A percentile compares a stretch with the other conserved stretches of the same genome.
Evolutionary conservation across 1,140 invertebrate genomes (phyloP).

Genomic region (Teleogryllus occipitalis): DNA sequence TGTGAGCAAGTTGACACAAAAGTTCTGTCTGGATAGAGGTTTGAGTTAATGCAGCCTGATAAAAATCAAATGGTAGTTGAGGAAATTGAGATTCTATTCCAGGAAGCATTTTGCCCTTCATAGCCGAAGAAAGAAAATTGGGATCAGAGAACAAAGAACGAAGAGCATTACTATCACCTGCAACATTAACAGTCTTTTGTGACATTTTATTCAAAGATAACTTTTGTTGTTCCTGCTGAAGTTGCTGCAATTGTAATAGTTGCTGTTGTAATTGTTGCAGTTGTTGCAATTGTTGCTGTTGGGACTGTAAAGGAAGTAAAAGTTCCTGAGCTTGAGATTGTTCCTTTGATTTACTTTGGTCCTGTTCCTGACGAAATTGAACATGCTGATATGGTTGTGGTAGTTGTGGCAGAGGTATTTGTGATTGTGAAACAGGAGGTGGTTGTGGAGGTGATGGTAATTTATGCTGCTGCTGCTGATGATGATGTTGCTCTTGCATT

Average conservation of each 20-base stretch:
- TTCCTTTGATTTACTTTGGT: neutral
- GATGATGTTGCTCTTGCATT: neutral
- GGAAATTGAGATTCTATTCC: constrained; percentile 13
- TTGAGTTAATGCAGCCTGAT: neutral
- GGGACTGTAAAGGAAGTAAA: neutral
- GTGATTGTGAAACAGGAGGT: neutral
- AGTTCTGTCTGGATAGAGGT: constrained; percentile 13
- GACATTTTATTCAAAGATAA: neutral
- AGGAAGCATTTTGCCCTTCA: neutral
- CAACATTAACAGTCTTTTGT: neutral
- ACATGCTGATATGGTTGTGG: neutral
- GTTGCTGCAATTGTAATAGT: neutral
- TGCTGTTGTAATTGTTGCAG: neutral
- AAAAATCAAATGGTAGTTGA: neutral
- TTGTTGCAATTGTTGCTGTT: neutral
- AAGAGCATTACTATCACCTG: neutral
- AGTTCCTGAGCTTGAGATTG: neutral
- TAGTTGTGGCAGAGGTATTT: neutral
- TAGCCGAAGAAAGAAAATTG: constrained; percentile 2
- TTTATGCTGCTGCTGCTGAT: neutral
- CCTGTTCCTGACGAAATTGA: neutral
- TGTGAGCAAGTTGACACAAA: constrained; percentile 13
- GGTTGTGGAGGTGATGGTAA: neutral
- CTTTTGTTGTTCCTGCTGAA: neutral
- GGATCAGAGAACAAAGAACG: constrained; percentile 8